Percentiles rank a stretch among this genome's conserved stretches.
These are phyloP conservation scores for Martes flavigula DNA, from an alignment of 2,797 vertebrate genomes.

Conservation along the genomic window DNA sequence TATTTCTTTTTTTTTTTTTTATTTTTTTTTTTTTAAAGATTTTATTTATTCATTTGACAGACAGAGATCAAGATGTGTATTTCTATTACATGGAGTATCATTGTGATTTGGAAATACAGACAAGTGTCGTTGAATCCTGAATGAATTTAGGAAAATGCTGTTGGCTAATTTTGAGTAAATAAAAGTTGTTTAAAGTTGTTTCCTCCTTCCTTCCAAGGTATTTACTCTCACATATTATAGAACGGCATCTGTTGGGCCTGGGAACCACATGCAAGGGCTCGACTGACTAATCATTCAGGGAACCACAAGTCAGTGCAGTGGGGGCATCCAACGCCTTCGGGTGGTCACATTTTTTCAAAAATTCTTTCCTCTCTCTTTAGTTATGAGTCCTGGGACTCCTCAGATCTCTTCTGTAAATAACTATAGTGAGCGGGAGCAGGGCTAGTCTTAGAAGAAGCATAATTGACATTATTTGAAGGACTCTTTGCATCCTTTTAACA, in stretches of 20 bases:
- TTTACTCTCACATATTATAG: background rate
- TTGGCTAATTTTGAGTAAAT: background rate
- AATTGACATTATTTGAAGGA: background rate
- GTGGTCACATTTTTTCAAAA: background rate
- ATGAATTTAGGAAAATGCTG: background rate
- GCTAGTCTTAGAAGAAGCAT: background rate
- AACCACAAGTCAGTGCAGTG: background rate
- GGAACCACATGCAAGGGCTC: background rate
- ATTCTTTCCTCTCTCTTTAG: background rate
- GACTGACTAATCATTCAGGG: rapidly evolving
- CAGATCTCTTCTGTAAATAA: background rate
- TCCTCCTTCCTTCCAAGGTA: background rate
- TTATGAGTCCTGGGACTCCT: background rate
- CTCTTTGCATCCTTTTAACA: background rate
- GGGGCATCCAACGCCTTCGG: background rate
- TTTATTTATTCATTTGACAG: no score
- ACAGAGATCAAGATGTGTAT: background rate
- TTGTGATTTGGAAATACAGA: background rate
- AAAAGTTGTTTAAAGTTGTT: background rate
- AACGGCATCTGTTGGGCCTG: background rate
- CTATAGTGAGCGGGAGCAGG: background rate
- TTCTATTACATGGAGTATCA: background rate
- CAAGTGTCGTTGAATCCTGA: background rate
- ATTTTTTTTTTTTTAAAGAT: no score
- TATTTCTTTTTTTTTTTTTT: no score